Base-by-base conservation (phyloP, 1,140 invertebrate genomes). In the Drosophila auraria region DNA sequence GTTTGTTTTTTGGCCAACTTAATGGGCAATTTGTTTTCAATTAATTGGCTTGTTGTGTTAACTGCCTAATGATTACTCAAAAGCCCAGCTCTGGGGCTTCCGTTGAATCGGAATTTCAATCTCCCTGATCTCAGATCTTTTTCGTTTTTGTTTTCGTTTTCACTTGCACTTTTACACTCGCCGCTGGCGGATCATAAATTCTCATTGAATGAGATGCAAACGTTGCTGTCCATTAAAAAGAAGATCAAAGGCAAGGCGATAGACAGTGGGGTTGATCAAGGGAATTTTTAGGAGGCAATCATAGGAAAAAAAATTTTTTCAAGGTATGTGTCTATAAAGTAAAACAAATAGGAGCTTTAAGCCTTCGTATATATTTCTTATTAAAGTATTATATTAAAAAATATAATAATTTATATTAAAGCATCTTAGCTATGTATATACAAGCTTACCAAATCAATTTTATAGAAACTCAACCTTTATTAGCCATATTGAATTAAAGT, bases 41-140 rank as follows among this genome's bases (percentile, higher is more conserved):
- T 87, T 87, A 87, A 87, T 89, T 89, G 84, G 84, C 83, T 83
- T 81, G 84, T 89, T 87, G 76, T 87, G 80, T 83, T 89, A 83
- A 87, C 82, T 75, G 73, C 80, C 44, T 60, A 70, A 61, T 53
- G 68, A 66, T 83, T 87, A 80, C 71, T 47, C 45, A 53, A 80
- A 59, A 23, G 36, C 61, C 27, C 49, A 45, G 70, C 80, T 79
- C 47, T 40, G 71, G 82, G 80, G 53, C 72, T 75, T 58, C 63
- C 74, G 69, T 78, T 65, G 2, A 23, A 42, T 77, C 23, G 44
- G 50, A 49, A 47, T 72, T 36, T 61, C 40, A 54, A 66, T 66
- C 38, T 65, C 49, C 30, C 1, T 17, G 51, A 76, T 56, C 56
- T 42, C 12, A 14, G 59, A 38, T 64, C 23, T 36, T 51, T 51